Conservation (phyloP, 2,888 invertebrate genomes). For the Ceriagrion tenellum region DNA sequence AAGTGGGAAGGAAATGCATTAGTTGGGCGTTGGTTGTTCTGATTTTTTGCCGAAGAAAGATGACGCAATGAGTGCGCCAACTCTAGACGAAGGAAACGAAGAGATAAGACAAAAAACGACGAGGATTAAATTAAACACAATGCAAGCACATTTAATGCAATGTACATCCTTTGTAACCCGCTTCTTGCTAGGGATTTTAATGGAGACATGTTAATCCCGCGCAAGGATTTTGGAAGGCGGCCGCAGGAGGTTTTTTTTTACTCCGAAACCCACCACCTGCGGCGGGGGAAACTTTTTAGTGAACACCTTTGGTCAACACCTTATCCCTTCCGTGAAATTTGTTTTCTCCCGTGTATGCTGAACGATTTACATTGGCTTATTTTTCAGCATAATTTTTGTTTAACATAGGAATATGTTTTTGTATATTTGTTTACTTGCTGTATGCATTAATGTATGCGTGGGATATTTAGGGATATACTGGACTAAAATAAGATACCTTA, state of each 20-base stretch:
- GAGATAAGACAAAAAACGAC: neutral
- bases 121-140: neutral
- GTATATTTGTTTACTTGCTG: no score
- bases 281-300: neutral
- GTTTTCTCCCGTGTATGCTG: neutral
- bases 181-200: neutral
- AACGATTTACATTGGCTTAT: neutral
- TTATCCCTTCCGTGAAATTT: neutral
- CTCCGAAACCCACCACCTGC: neutral
- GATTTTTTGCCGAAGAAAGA: neutral
- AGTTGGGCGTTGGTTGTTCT: neutral
- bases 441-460: no score
- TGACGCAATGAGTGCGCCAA: neutral
- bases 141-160: neutral
- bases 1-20: neutral
- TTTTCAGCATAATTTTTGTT: no score
- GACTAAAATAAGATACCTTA: no score
- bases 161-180: neutral
- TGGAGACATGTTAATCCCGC: slow-evolving; percentile 5
- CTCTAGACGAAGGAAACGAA: neutral
- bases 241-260: neutral
- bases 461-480: no score
- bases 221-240: neutral
- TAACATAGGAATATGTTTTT: no score
- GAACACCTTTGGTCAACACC: neutral